These are phyloP conservation scores for Perccottus glenii DNA, from an alignment of 2,113 vertebrate species.

Conservation along the genomic window DNA sequence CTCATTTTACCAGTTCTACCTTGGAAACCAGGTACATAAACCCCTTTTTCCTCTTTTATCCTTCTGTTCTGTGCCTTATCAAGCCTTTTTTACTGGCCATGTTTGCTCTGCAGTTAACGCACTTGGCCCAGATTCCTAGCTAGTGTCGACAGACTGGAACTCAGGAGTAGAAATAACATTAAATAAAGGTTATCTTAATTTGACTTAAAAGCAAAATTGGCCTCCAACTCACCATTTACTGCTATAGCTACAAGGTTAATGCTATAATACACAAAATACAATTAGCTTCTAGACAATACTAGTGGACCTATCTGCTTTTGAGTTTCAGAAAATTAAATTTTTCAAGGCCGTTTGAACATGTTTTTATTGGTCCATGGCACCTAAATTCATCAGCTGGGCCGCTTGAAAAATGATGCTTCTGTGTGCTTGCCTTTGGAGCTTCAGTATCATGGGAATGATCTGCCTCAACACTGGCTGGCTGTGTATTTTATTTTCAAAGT, in stretches of 20 bases:
- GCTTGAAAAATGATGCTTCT: conserved; percentile 62
- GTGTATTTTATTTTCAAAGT: conserved; percentile 46
- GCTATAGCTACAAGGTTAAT: conserved; percentile 2
- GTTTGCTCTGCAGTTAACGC: conserved; percentile 63
- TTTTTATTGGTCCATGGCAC: conserved; percentile 51
- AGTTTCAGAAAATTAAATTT: conserved; percentile 65
- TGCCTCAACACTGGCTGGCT: conserved; percentile 57
- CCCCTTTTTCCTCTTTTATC: conserved; percentile 28
- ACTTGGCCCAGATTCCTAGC: conserved; percentile 55
- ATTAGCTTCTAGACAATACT: not conserved
- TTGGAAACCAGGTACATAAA: conserved; percentile 99
- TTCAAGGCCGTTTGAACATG: conserved; percentile 64
- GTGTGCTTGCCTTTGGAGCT: conserved; percentile 72
- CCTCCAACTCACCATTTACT: conserved; percentile 2
- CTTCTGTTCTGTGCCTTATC: conserved; percentile 48
- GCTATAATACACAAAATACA: not conserved
- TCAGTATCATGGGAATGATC: conserved; percentile 67
- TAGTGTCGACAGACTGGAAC: conserved; percentile 66
- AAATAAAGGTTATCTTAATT: conserved; percentile 31
- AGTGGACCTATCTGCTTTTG: conserved; percentile 72
- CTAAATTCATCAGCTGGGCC: conserved; percentile 67
- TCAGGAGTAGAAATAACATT: conserved; percentile 70
- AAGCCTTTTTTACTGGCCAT: conserved; percentile 41
- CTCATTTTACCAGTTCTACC: conserved; percentile 97
- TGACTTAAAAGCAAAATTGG: conserved; percentile 8